Conservation (phyloP, 2,797 vertebrate species). For the Megaceryle alcyon region DNA sequence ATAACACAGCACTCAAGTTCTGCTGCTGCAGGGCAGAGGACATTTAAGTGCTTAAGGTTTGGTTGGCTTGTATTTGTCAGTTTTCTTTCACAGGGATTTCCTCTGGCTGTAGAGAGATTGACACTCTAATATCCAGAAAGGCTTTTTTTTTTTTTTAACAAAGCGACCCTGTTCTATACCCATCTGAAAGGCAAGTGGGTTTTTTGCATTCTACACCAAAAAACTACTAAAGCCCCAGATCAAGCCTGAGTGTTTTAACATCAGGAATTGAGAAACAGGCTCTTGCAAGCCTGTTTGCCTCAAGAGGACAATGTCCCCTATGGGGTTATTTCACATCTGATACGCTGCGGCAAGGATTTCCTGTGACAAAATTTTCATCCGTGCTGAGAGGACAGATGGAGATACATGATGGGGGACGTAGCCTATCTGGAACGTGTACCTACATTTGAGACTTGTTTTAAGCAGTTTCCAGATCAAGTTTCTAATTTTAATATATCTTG, state of each 20-base stretch:
- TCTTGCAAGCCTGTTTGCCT: neutral
- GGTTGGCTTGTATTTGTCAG: neutral
- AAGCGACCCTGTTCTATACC: neutral
- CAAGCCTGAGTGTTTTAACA: neutral
- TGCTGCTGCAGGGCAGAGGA: neutral
- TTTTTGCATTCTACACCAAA: neutral
- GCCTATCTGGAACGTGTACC: neutral
- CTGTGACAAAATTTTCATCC: neutral
- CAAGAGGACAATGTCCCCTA: neutral
- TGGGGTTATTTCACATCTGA: neutral
- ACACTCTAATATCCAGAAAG: neutral
- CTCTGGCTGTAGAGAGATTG: neutral
- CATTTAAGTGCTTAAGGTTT: neutral
- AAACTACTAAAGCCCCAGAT: neutral
- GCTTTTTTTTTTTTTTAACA: neutral
- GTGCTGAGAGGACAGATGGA: neutral
- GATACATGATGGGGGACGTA: neutral
- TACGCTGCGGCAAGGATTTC: neutral
- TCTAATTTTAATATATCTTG: neutral
- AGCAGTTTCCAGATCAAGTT: neutral
- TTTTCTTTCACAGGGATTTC: neutral
- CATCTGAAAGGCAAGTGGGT: neutral
- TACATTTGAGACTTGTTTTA: neutral
- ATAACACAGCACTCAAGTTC: neutral
- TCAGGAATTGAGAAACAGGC: neutral